A percentile compares a stretch with the other conserved stretches of the same genome.
Conservation (phyloP, 2,113 vertebrate species). For the Pleuronectes platessa region DNA sequence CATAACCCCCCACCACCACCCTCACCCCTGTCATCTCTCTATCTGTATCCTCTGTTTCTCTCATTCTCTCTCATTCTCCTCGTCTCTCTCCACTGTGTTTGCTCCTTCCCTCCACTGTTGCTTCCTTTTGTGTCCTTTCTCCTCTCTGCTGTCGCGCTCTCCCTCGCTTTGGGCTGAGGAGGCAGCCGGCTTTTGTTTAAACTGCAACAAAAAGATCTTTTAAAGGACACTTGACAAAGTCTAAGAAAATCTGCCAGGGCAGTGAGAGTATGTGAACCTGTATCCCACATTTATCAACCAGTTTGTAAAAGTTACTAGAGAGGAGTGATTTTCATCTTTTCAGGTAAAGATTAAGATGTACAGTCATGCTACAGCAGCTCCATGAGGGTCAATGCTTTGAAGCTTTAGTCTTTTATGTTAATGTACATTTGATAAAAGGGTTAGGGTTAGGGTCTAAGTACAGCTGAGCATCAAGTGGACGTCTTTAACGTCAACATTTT, state of each 20-base stretch:
- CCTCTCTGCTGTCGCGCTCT: conserved; percentile 16
- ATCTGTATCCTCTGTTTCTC: conserved; percentile 18
- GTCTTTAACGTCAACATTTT: neutral
- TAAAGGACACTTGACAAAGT: neutral
- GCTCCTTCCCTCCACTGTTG: conserved; percentile 16
- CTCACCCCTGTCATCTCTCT: conserved; percentile 27
- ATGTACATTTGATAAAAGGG: no score
- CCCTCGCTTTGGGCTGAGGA: conserved; percentile 23
- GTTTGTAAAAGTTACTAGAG: neutral
- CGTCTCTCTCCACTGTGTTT: conserved; percentile 31
- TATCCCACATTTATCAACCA: neutral
- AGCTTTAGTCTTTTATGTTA: neutral
- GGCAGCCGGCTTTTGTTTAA: conserved; percentile 7
- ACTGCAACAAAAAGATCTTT: neutral
- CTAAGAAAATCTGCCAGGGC: neutral
- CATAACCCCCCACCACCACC: neutral
- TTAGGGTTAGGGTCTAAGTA: no score
- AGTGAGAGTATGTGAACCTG: neutral
- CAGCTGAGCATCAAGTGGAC: neutral
- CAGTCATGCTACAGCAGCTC: no score
- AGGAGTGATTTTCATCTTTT: neutral
- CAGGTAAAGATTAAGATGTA: no score
- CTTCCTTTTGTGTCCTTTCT: conserved; percentile 34
- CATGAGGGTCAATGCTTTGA: no score
- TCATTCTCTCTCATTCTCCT: conserved; percentile 33